phyloP scores from a whole-genome alignment of 64 coral and sea anemone genomes.

The Orbicella faveolata region DNA sequence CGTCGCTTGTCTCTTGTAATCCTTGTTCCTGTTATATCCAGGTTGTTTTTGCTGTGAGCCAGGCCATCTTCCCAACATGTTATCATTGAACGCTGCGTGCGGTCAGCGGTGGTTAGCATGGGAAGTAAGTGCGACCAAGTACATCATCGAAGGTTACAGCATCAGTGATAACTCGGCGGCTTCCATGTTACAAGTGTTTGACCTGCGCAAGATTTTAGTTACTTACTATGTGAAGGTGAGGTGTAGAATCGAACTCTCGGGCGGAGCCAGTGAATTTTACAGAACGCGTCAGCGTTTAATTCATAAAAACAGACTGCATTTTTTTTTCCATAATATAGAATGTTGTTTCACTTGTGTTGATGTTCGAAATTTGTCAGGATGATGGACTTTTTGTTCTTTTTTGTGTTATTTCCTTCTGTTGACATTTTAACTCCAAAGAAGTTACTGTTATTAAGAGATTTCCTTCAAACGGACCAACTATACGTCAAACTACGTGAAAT shows the following conservation, averaged over 20 bases:
- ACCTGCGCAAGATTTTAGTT: conserved; percentile 93
- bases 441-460: no score
- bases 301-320: no score
- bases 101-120: conserved; percentile 99
- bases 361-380: no score
- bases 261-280: neutral
- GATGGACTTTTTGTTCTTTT: no score
- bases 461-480: no score
- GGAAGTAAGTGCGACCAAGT: conserved; percentile 93
- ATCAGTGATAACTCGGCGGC: conserved; percentile 98
- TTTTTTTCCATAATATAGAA: no score
- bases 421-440: no score
- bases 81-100: conserved; percentile 93
- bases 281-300: neutral
- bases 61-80: conserved; percentile 88
- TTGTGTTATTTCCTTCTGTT: no score
- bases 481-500: no score
- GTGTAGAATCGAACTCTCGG: neutral
- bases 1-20: neutral
- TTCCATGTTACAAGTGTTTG: conserved; percentile 98
- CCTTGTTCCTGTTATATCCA: neutral
- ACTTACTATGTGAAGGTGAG: conserved; percentile 96
- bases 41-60: conserved; percentile 97
- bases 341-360: no score
- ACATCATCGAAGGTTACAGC: conserved; percentile 97